Base-by-base conservation (phyloP, 2,113 vertebrate species). In the Paraplagusia blochii region DNA sequence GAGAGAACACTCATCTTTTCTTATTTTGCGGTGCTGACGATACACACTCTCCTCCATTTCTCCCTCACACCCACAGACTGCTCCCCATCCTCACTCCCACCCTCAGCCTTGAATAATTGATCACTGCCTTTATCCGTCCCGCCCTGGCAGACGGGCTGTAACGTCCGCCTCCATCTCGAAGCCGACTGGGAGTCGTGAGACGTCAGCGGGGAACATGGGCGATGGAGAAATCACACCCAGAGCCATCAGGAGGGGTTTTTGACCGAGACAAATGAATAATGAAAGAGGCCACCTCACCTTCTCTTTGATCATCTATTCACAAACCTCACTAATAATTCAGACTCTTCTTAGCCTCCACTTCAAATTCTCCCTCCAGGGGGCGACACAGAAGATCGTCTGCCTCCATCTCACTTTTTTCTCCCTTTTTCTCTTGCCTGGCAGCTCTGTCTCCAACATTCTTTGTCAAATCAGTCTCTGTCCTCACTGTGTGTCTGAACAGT, bases 31-130 rank as follows among this genome's bases (percentile, higher is more conserved):
- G 9, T 72, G 34, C 35, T 56, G 58, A 29, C 22, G 49, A 52
- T 59, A 18, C 22, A 55, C 33, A 34, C 18, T 80, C 45, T 39
- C 19, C 38, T 56, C 53, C 0, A 4, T 36, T 76, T 75, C 39
- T 58, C 71, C 46, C 77, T 60, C 53, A 42, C 9, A 8, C 22
- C 40, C 59, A 50, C 22, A n/a, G n/a, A n/a, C 45, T 61, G 11
- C 12, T 16, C 54, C 36, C 58, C 34, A 58, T 60, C 29, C 2
- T 15, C 63, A 48, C 43, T 14, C 55, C 59, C 69, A 63, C 67
- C 47, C 59, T 63, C 56, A 52, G 58, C 57, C 55, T 69, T 89
- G 58, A 89, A 89, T 89, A 88, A 90, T 90, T 89, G 68, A 89
- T 89, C 70, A 81, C 57, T 66, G 16, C 34, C 4, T 79, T 87